These are phyloP conservation scores for Phrynocephalus guinanensis DNA, from an alignment of 2,797 vertebrate genomes.

Conservation along the genomic window DNA sequence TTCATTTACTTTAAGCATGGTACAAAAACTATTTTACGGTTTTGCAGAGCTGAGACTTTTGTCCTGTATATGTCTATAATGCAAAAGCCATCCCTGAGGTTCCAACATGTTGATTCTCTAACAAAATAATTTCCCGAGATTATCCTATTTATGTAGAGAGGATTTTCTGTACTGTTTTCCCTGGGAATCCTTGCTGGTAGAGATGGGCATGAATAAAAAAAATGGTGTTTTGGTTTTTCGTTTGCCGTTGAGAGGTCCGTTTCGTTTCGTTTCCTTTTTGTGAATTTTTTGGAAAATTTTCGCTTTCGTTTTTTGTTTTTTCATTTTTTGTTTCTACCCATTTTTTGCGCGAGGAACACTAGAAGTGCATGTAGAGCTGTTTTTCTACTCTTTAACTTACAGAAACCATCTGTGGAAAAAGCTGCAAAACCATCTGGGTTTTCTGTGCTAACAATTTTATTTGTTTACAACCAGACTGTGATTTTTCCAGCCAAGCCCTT, in stretches of 20 bases:
- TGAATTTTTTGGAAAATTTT: too few species aligned
- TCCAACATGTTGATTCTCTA: conserved; percentile 26
- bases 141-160: conserved; percentile 8
- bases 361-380: not conserved
- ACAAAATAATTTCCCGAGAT: conserved; percentile 30
- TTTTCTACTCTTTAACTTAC: not conserved
- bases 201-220: too few species aligned
- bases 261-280: too few species aligned
- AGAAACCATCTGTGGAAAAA: not conserved
- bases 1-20: conserved; percentile 7
- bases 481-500: not conserved
- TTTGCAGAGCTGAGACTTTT: conserved; percentile 20
- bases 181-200: conserved; percentile 34
- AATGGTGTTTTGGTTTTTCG: too few species aligned
- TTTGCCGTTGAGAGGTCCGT: too few species aligned
- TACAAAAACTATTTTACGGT: conserved; percentile 28
- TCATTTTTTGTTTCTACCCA: too few species aligned
- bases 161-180: not conserved
- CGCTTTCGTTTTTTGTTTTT: too few species aligned
- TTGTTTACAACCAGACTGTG: not conserved
- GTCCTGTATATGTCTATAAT: not conserved
- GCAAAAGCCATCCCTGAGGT: conserved; percentile 19
- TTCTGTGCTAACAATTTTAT: not conserved
- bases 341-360: not conserved
- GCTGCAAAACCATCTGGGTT: not conserved